phyloP scores from a whole-genome alignment of 2,797 vertebrate genomes.

The Sitta carolinensis region DNA sequence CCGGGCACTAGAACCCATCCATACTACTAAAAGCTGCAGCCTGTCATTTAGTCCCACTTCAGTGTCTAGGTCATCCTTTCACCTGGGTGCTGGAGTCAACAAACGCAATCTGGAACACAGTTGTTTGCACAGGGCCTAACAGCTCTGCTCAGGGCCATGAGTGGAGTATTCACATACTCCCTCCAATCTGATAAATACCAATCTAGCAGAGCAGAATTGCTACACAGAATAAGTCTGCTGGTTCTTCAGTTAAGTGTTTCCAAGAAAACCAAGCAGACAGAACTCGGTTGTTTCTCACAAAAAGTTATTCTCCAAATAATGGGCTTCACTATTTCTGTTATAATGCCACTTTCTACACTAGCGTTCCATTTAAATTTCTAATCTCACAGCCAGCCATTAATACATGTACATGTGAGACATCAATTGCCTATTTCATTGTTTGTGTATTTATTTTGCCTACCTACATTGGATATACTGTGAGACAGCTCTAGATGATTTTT shows the following conservation, averaged over 20 bases:
- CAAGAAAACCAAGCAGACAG: background rate
- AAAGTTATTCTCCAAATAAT: background rate
- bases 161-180: background rate
- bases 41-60: background rate
- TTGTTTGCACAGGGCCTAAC: background rate
- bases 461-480: background rate
- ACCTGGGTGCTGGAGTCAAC: background rate
- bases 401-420: background rate
- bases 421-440: background rate
- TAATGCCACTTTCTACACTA: background rate
- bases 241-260: background rate
- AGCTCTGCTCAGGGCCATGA: background rate
- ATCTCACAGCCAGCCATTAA: background rate
- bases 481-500: background rate
- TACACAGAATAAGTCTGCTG: background rate
- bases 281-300: background rate
- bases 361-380: background rate
- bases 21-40: background rate
- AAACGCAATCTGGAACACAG: background rate
- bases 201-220: background rate
- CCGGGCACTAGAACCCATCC: background rate
- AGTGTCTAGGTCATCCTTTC: conserved; percentile 10
- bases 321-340: background rate
- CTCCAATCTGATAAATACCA: background rate
- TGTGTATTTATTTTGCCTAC: background rate